A percentile compares a stretch with the other conserved stretches of the same genome.
Conservation (phyloP, 2,113 vertebrate genomes). For the Lanius ludovicianus region DNA sequence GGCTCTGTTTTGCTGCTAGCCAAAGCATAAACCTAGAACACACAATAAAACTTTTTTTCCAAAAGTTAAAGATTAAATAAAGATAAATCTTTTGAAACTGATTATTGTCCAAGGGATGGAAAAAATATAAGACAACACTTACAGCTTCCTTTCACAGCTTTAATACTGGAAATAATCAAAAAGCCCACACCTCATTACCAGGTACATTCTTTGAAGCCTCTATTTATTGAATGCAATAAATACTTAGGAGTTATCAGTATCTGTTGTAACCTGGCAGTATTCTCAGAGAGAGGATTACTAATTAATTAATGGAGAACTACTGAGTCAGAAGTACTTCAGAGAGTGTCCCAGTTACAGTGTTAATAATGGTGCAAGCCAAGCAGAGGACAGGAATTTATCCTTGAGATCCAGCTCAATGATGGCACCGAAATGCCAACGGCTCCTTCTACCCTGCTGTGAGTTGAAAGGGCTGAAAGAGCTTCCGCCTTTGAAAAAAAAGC, state of each 20-base stretch:
- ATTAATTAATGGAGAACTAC: constrained; percentile 30
- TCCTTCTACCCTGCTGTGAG: background rate
- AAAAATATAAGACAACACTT: background rate
- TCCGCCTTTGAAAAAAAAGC: background rate
- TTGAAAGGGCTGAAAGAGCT: constrained; percentile 1
- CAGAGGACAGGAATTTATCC: constrained; percentile 21
- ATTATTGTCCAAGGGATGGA: background rate
- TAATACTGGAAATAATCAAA: background rate
- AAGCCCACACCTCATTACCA: background rate
- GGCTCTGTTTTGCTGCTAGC: background rate
- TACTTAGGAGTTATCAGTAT: background rate
- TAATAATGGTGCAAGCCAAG: background rate
- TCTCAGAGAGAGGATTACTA: background rate
- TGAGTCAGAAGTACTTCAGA: background rate
- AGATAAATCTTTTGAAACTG: background rate
- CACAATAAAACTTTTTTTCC: background rate
- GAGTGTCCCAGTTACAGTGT: background rate
- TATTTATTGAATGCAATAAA: constrained; percentile 39
- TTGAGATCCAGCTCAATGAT: constrained; percentile 16
- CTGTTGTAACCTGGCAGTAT: background rate
- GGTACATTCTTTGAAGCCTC: constrained; percentile 12
- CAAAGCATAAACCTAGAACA: background rate
- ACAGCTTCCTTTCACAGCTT: background rate
- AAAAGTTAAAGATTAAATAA: background rate
- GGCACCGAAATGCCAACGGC: background rate